Base-by-base conservation (phyloP, 1,140 invertebrate species). In the Harpegnathos saltator region DNA sequence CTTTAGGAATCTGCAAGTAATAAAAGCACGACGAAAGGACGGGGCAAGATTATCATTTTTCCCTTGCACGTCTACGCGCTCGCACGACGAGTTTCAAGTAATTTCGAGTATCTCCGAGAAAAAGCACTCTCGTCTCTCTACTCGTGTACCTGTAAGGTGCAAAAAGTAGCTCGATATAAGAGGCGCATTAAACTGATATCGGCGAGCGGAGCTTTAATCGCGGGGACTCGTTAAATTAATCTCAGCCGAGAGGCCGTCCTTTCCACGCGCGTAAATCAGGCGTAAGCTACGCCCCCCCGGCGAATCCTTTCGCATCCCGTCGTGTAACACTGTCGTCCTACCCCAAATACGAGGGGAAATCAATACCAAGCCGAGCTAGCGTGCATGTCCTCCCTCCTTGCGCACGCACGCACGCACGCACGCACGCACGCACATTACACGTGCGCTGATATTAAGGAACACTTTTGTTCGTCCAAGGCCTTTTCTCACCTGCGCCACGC, bases 281-380 rank as follows among this genome's bases (percentile, higher is more conserved):
- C 78, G 52, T 61, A 50, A 82, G 71, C 69, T 74, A 74, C 82
- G 74, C 62, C 68, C 62, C 68, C 50, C 29, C 44, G 48, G 33
- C 44, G 59, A 78, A 78, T 82, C 75, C 72, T 90, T 86, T 61
- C 58, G 52, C 14, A 78, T 59, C 63, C 58, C 52, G 74, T 83
- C 78, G 84, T 69, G 75, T 90, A 83, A 90, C 85, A 89, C 84
- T 89, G 88, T 86, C 89, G 89, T 89, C 87, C 89, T 91, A 91
- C 90, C 90, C 89, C 77, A 90, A 91, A 91, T 90, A 88, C 78
- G 48, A 68, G 50, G 71, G 54, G 83, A 91, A 91, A 91, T 91
- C 90, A 91, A 91, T 91, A 91, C 78, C 50, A 17, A 14, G 14
- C 38, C 58, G 33, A 22, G 44, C 22, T 44, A 24, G 54, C 19